These are phyloP conservation scores for Umimayanthus chanpuru DNA, from an alignment of 92 coral and sea anemone species.

Conservation along the genomic window DNA sequence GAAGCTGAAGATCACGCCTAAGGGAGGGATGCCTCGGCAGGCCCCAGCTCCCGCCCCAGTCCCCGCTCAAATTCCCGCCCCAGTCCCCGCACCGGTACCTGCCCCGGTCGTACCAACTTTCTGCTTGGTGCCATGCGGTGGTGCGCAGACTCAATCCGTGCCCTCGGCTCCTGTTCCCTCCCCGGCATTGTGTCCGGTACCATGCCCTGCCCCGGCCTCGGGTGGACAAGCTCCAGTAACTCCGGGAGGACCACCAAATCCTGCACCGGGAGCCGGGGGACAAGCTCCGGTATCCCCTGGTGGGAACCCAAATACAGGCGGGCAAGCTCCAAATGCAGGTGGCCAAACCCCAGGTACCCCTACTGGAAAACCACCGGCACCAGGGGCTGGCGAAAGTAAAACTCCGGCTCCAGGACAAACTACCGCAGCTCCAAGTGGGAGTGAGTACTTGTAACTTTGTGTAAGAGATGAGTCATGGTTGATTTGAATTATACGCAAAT, in stretches of 20 bases:
- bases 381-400: constrained; percentile 3
- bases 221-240: constrained; percentile 41
- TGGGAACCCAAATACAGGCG: constrained; percentile 38
- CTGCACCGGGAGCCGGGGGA: constrained; percentile 36
- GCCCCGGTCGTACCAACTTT: constrained; percentile 38
- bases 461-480: too few species aligned
- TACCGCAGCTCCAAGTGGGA: neutral
- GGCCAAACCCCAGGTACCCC: constrained; percentile 23
- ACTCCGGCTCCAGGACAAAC: constrained; percentile 35
- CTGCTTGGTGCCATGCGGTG: constrained; percentile 30
- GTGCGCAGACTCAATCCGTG: neutral
- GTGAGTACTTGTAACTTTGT: neutral
- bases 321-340: constrained; percentile 12
- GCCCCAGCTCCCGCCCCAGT: constrained; percentile 2
- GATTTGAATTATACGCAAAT: too few species aligned
- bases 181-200: constrained; percentile 28
- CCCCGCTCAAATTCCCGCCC: neutral
- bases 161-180: neutral
- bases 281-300: constrained; percentile 28
- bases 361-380: constrained; percentile 17
- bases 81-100: neutral
- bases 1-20: constrained; percentile 60
- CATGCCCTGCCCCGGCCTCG: constrained; percentile 41
- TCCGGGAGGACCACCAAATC: constrained; percentile 41
- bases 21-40: constrained; percentile 6